Evolutionary conservation across 2,113 vertebrate genomes (phyloP), one percentile per base, ranked within the genome.

Genomic region (Phoxinus phoxinus): DNA sequence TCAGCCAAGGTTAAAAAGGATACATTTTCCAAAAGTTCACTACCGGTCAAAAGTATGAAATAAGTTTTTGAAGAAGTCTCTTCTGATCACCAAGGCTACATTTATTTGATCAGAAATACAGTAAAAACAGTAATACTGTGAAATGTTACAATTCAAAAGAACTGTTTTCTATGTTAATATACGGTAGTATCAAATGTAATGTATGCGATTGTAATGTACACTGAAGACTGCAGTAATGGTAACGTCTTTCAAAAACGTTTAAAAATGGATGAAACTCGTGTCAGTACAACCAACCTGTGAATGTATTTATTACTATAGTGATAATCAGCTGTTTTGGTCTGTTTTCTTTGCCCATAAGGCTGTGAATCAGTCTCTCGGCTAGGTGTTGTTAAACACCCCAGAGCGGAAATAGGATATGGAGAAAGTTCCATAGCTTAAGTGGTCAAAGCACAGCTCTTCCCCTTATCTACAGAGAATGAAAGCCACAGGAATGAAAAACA

Each of bases 401-500:
- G 80, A 90, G 83, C 88, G 88, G 90, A 92, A 91, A 84, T 85
- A 89, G 89, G 89, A 91, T 91, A 89, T 86, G 88, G 91, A 87
- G 88, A 92, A 91, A 89, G 90, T 91, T 88, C 88, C 86, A 72
- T 58, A 78, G 84, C 63, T 81, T 51, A 59, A 89, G 88, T 81
- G 63, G 30, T 76, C 78, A 78, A 65, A 83, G 79, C 67, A 37
- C 46, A 48, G 82, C 79, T 87, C 86, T 88, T 89, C 87, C 84
- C 83, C 69, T 63, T 87, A 86, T 87, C 84, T 84, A 85, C 80
- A 86, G 78, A 79, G 85, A 81, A 73, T n/a, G 65, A 86, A 87
- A 71, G 56, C 61, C 73, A 17, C 32, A 37, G 84, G 86, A 89
- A 89, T 87, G 72, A 88, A 88, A 89, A 86, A 89, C 87, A 91